Percentiles rank a stretch among this genome's conserved stretches.
These are phyloP conservation scores for Brachionus manjavacas DNA, from an alignment of 1,140 invertebrate species.

Conservation along the genomic window DNA sequence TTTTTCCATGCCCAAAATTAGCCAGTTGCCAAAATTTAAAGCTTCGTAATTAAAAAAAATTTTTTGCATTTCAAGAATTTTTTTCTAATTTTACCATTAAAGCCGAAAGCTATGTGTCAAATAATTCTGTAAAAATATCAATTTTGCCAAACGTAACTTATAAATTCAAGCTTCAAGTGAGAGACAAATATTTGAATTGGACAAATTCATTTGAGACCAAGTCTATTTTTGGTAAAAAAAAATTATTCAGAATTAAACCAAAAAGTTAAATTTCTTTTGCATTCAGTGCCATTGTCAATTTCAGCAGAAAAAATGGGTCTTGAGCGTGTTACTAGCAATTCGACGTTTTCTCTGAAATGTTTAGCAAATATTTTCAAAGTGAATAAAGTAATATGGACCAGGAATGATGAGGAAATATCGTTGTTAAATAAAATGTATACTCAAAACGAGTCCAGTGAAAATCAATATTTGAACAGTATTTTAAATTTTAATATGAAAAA, in stretches of 20 bases:
- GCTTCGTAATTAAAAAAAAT: background rate
- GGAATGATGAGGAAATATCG: background rate
- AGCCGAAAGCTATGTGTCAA: background rate
- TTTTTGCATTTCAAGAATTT: background rate
- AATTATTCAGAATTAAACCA: background rate
- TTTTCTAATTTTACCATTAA: background rate
- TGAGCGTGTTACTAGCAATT: background rate
- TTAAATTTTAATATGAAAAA: background rate
- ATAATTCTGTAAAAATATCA: background rate
- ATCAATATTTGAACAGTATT: background rate
- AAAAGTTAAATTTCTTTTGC: background rate
- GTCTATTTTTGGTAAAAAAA: background rate
- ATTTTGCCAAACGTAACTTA: conserved; percentile 29
- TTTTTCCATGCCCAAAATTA: conserved; percentile 4
- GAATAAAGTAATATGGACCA: background rate
- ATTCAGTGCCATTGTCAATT: background rate
- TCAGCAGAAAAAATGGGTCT: background rate
- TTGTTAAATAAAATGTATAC: background rate
- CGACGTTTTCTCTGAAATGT: background rate
- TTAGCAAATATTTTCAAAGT: background rate
- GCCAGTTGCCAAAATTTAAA: background rate
- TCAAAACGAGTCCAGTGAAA: background rate
- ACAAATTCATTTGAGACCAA: background rate
- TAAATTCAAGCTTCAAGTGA: conserved; percentile 20
- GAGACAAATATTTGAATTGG: conserved; percentile 32